Base-by-base conservation (phyloP, 2,888 invertebrate genomes). In the Ectemnius cavifrons region DNA sequence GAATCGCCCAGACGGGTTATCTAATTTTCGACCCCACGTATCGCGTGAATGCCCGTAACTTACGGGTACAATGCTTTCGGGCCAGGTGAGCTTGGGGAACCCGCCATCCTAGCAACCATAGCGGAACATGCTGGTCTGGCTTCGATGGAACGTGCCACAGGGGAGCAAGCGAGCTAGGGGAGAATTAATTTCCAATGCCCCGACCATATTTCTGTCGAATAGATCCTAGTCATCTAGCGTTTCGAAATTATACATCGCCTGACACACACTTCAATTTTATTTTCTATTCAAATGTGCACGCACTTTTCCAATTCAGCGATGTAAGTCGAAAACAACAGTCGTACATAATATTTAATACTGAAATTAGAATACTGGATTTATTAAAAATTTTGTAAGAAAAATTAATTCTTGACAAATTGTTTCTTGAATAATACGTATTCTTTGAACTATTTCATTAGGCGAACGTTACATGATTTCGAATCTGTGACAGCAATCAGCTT, bases 11-110 rank as follows among this genome's bases (percentile, higher is more conserved):
- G 63, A 64, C 52, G 61, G 71, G 76, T 77, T 78, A 78, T 81
- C 77, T 81, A 74, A 65, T 76, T 64, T 73, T 81, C 81, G 78
- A 74, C 81, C 74, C 78, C 76, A 69, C 72, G 72, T 47, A 67
- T 63, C 58, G 64, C 62, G 62, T 63, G 76, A 70, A 75, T 68
- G 65, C 67, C 46, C 67, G 62, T 69, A 66, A 72, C 60, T 61
- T 64, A 63, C 72, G 52, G 52, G 67, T 60, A 73, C 76, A 65
- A 73, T 72, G 65, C 62, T 64, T 73, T 16, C 47, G 52, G 16
- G 49, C 71, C 77, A 70, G 73, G 71, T 75, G 79, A 80, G 72
- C 73, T 65, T 20, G 16, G 16, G 52, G 14, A 52, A 14, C 52
- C 16, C 5, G 13, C 14, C 52, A 14, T 52, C 71, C 59, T 77